These are phyloP conservation scores for Hemithea aestivaria DNA, from an alignment of 2,888 invertebrate genomes.

Conservation along the genomic window DNA sequence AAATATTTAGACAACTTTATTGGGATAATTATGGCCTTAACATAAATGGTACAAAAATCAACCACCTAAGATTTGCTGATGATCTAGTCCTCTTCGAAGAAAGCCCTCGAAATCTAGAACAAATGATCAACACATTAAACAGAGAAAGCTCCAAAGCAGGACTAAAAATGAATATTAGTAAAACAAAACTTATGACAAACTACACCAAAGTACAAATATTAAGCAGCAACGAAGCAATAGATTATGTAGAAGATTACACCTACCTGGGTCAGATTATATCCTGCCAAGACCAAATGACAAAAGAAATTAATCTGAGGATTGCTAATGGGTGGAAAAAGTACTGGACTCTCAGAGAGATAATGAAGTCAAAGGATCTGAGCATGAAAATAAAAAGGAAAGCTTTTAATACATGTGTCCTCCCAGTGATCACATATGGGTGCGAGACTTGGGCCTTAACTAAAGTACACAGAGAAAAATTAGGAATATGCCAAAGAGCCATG, in stretches of 20 bases:
- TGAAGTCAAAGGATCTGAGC: slow-evolving; percentile 7
- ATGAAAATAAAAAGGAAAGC: not conserved
- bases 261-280: slow-evolving; percentile 3
- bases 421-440: slow-evolving; percentile 9
- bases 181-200: slow-evolving; percentile 18
- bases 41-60: not conserved
- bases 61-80: slow-evolving; percentile 15
- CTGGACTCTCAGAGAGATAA: slow-evolving; percentile 9
- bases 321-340: slow-evolving; percentile 22
- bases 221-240: not conserved
- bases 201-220: not conserved
- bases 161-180: slow-evolving; percentile 8
- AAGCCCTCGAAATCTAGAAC: slow-evolving; percentile 2
- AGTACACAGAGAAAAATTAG: slow-evolving; percentile 3
- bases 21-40: not conserved
- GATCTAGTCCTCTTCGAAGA: slow-evolving; percentile 15
- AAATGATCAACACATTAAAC: slow-evolving; percentile 9
- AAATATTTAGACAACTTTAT: not conserved
- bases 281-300: slow-evolving; percentile 2
- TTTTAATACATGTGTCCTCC: slow-evolving; percentile 3
- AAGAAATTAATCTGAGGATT: slow-evolving; percentile 17
- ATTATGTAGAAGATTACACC: not conserved
- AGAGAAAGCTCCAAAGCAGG: slow-evolving; percentile 8
- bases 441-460: slow-evolving; percentile 10
- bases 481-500: slow-evolving; percentile 11